Conservation (phyloP, 35 echinoderm and acorn worm genomes). For the Apostichopus californicus region DNA sequence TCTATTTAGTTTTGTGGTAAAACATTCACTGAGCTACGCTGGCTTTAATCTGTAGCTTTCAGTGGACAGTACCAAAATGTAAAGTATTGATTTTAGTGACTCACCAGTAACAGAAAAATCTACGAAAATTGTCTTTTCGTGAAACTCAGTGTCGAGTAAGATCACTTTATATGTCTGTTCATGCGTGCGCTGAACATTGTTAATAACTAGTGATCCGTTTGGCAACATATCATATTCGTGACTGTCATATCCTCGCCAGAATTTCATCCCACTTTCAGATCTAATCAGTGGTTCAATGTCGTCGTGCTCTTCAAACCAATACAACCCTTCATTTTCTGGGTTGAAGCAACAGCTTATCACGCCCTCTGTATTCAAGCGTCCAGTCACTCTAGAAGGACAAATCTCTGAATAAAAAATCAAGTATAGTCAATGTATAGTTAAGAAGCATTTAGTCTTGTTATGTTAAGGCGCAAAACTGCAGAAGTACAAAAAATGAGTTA, state of each 20-base stretch:
- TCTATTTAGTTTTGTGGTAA: too few species aligned
- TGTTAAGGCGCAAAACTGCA: too few species aligned
- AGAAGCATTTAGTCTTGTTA: too few species aligned
- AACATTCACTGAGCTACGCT: too few species aligned
- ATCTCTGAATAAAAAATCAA: too few species aligned
- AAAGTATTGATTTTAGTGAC: too few species aligned
- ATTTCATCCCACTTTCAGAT: background rate
- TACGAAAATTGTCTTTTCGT: background rate
- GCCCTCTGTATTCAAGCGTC: too few species aligned
- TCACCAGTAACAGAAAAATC: background rate
- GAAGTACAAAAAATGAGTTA: too few species aligned
- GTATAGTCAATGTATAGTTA: too few species aligned
- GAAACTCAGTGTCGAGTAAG: background rate
- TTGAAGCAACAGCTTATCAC: background rate
- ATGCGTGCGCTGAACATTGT: background rate
- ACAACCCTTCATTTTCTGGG: background rate
- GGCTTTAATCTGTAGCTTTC: too few species aligned
- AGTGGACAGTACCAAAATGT: too few species aligned
- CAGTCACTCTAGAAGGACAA: too few species aligned
- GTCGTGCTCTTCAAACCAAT: background rate
- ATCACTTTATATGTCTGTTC: background rate
- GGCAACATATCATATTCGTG: background rate
- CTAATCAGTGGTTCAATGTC: background rate
- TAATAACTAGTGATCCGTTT: conserved; percentile 4
- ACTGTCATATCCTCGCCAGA: background rate